Conservation (phyloP, 2,797 vertebrate genomes). For the Hemitrygon akajei region DNA sequence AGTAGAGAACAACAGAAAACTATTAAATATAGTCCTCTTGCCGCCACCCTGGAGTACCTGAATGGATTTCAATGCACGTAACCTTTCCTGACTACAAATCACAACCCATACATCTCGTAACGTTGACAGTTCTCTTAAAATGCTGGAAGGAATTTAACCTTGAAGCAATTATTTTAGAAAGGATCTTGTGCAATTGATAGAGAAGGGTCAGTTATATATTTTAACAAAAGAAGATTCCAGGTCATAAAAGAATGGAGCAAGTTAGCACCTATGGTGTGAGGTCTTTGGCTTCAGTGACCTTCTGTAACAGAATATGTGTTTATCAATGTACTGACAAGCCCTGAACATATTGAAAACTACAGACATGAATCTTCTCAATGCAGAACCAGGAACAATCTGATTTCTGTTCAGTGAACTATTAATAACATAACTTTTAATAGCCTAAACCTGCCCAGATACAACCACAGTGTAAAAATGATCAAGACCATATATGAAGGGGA, state of each 20-base stretch:
- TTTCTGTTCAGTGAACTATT: neutral
- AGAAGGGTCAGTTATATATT: neutral
- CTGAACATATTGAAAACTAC: neutral
- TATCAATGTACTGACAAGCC: neutral
- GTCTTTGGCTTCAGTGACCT: conserved; percentile 2
- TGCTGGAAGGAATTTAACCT: conserved; percentile 6
- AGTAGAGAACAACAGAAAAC: neutral
- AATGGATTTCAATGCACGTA: neutral
- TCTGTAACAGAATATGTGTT: neutral
- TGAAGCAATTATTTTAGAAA: conserved; percentile 4
- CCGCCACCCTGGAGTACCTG: neutral
- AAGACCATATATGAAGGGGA: neutral
- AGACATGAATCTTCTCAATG: neutral
- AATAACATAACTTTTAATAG: neutral
- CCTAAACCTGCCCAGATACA: neutral
- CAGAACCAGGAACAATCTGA: neutral
- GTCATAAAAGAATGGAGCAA: neutral
- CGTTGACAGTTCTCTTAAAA: conserved; percentile 1
- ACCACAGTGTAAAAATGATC: neutral
- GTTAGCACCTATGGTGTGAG: neutral
- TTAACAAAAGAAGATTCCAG: neutral
- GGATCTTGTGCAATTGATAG: neutral
- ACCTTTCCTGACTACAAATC: conserved; percentile 24
- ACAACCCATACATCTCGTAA: neutral
- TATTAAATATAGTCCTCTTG: conserved; percentile 13